Evolutionary conservation across 2,797 vertebrate species (phyloP).

Genomic region (Moxostoma hubbsi): DNA sequence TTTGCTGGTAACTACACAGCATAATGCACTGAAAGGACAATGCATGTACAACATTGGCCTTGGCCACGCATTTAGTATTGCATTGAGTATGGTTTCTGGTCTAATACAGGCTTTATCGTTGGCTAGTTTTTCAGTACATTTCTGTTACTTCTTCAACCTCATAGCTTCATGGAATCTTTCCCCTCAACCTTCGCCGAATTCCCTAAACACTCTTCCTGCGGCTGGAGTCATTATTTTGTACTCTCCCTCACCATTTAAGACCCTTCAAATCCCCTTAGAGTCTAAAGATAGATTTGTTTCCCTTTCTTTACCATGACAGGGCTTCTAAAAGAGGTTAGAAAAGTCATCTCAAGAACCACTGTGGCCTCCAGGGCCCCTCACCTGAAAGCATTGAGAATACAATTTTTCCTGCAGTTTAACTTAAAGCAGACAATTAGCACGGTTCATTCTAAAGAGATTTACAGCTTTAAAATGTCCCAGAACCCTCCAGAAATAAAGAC

Average conservation of each 20-base stretch:
- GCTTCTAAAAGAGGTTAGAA: constrained; percentile 2
- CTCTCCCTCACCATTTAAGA: constrained; percentile 40
- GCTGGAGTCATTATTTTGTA: constrained; percentile 51
- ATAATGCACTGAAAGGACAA: too few relatives aligned
- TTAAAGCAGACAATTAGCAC: constrained; percentile 13
- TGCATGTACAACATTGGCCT: not conserved
- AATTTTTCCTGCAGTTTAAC: not conserved
- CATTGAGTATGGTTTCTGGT: not conserved
- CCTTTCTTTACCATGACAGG: constrained; percentile 21
- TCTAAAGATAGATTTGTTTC: constrained; percentile 22
- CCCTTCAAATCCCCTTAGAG: constrained; percentile 33
- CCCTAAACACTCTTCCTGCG: constrained; percentile 40
- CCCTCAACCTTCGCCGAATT: constrained; percentile 36
- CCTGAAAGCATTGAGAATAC: not conserved
- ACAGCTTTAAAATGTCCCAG: not conserved
- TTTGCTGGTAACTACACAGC: too few relatives aligned
- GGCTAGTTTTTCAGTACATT: not conserved
- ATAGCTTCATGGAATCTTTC: not conserved
- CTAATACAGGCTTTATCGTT: not conserved
- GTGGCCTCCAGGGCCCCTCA: not conserved
- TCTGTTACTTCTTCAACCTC: not conserved
- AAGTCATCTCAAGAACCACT: not conserved
- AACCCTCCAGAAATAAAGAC: not conserved
- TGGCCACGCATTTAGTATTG: not conserved
- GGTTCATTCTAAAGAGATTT: not conserved